A percentile compares a stretch with the other conserved stretches of the same genome.
phyloP scores from a whole-genome alignment of 64 coral and sea anemone species.

The Stichodactyla mertensii region DNA sequence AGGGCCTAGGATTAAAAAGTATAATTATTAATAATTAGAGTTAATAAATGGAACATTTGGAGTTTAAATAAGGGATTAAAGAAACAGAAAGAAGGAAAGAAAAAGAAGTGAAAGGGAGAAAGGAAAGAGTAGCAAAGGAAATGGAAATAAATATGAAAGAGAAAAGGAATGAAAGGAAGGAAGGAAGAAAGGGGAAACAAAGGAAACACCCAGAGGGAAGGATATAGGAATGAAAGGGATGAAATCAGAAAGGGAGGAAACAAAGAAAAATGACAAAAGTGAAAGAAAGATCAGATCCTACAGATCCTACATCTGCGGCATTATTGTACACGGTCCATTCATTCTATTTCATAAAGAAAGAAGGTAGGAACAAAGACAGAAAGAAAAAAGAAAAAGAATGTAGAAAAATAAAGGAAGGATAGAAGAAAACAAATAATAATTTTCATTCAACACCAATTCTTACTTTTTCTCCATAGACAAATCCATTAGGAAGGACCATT shows the following conservation, averaged over 20 bases:
- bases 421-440: not conserved
- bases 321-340: no score
- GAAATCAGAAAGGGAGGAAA: no score
- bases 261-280: no score
- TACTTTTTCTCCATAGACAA: conserved; percentile 98
- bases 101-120: not conserved
- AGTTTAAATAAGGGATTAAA: not conserved
- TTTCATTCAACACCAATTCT: not conserved
- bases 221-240: no score
- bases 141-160: no score
- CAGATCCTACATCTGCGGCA: no score
- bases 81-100: not conserved
- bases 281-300: no score
- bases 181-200: not conserved
- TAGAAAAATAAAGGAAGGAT: not conserved
- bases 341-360: no score
- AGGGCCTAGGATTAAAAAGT: conserved; percentile 18
- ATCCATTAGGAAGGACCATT: conserved; percentile 94
- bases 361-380: not conserved
- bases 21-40: not conserved
- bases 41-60: not conserved
- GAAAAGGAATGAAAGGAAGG: no score
- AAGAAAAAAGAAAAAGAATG: not conserved
- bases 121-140: no score
- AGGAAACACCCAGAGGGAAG: not conserved